Percentiles rank a stretch among this genome's conserved stretches.
These are phyloP conservation scores for Mythimna vitellina DNA, from an alignment of 2,888 invertebrate species.

Conservation along the genomic window DNA sequence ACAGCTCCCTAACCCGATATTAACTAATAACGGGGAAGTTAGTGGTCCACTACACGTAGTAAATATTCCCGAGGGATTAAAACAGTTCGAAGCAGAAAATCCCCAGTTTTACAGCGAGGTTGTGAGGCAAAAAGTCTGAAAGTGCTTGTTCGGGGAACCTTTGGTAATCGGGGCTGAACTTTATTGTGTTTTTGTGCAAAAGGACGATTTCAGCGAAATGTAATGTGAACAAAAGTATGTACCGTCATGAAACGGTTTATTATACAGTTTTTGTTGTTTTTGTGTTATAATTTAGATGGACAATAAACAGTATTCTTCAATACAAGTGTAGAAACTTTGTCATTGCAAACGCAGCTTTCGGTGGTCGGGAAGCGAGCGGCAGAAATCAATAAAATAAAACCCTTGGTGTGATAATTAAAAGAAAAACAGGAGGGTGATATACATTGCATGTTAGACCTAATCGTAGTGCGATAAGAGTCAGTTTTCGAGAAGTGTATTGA, in stretches of 20 bases:
- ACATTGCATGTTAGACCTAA: no score
- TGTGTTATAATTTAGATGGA: background rate
- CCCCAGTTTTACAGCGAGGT: conserved; percentile 8
- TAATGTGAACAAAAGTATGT: background rate
- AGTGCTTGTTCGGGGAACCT: conserved; percentile 4
- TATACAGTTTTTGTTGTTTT: background rate
- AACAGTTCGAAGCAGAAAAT: conserved; percentile 28
- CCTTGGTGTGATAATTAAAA: no score
- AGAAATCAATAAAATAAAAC: no score
- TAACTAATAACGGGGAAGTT: conserved; percentile 17
- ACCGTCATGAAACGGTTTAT: background rate
- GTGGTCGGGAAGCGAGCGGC: no score
- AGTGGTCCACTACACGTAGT: background rate
- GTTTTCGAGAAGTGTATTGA: no score
- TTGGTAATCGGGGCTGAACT: background rate
- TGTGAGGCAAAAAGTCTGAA: conserved; percentile 6
- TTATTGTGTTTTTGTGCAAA: background rate
- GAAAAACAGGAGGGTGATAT: no score
- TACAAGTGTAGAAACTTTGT: no score
- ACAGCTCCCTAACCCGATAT: conserved; percentile 6
- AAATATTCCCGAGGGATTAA: conserved; percentile 25
- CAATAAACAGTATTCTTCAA: no score
- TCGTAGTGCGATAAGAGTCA: no score
- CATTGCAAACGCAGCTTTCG: no score
- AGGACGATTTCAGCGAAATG: background rate